Conservation (phyloP, 2,797 vertebrate genomes). For the Danio jaintianensis region DNA sequence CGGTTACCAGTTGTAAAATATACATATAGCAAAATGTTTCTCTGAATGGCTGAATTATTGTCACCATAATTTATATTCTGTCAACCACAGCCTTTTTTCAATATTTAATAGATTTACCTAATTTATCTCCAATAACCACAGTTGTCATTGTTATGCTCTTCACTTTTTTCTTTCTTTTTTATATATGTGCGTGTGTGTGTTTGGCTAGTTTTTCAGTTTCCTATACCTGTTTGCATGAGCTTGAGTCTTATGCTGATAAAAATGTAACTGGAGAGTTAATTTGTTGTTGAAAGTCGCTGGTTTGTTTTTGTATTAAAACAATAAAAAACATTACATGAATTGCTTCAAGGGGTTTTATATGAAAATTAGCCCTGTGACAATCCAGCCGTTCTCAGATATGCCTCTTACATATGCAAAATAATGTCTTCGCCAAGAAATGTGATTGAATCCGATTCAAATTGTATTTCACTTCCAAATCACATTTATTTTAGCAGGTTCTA, state of each 20-base stretch:
- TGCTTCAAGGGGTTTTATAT: constrained; percentile 1
- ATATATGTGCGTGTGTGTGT: too few species aligned
- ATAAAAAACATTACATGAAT: too few species aligned
- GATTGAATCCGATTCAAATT: constrained; percentile 28
- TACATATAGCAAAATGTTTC: not conserved
- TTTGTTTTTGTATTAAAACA: too few species aligned
- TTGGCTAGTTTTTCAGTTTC: not conserved
- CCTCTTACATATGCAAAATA: constrained; percentile 2
- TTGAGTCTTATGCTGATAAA: not conserved
- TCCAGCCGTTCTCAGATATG: constrained; percentile 10
- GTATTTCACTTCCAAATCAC: constrained; percentile 19
- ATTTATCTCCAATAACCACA: not conserved
- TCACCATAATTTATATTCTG: not conserved
- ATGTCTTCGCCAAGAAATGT: constrained; percentile 7
- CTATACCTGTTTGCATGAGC: not conserved
- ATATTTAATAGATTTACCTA: not conserved
- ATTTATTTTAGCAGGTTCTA: constrained; percentile 5
- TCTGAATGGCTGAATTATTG: not conserved
- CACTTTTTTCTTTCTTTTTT: not conserved
- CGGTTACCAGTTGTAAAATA: not conserved
- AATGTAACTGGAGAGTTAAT: not conserved
- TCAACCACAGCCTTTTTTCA: not conserved
- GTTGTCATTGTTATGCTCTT: not conserved
- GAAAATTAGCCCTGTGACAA: constrained; percentile 19
- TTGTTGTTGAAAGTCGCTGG: constrained; percentile 1